phyloP scores from a whole-genome alignment of 2,113 vertebrate species.

The Ceyx melanurus region DNA sequence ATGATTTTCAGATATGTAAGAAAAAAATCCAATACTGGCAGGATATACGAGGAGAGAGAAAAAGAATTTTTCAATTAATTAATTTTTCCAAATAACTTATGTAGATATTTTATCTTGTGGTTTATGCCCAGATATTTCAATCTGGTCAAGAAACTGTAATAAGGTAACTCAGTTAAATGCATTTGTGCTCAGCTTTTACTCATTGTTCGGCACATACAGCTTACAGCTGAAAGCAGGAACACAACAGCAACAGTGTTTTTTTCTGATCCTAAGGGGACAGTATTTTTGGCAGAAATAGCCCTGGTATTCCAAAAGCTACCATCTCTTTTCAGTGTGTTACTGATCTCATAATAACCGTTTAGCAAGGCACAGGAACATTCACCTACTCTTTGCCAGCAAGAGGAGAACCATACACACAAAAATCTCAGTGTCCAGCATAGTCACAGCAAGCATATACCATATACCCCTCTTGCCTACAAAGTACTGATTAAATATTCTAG shows the following conservation, averaged over 20 bases:
- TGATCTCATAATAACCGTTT: neutral
- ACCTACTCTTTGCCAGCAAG: neutral
- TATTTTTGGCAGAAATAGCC: neutral
- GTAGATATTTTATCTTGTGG: neutral
- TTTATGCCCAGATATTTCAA: neutral
- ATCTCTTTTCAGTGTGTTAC: neutral
- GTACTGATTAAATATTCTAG: neutral
- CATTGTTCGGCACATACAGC: neutral
- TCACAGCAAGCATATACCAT: neutral
- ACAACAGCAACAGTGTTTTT: neutral
- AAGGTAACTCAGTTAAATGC: neutral
- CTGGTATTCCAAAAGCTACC: neutral
- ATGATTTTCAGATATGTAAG: neutral
- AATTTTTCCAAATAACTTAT: neutral
- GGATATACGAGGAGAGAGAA: neutral
- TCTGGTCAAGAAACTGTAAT: neutral
- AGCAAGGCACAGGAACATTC: neutral
- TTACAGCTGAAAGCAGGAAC: neutral
- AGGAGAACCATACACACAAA: neutral
- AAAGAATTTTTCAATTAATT: neutral
- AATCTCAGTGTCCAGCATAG: neutral
- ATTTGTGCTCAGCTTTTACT: neutral
- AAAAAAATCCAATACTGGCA: neutral
- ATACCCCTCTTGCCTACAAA: neutral
- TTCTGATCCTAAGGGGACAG: neutral